Conservation (phyloP, 2,113 vertebrate genomes). For the Aphelocoma coerulescens region DNA sequence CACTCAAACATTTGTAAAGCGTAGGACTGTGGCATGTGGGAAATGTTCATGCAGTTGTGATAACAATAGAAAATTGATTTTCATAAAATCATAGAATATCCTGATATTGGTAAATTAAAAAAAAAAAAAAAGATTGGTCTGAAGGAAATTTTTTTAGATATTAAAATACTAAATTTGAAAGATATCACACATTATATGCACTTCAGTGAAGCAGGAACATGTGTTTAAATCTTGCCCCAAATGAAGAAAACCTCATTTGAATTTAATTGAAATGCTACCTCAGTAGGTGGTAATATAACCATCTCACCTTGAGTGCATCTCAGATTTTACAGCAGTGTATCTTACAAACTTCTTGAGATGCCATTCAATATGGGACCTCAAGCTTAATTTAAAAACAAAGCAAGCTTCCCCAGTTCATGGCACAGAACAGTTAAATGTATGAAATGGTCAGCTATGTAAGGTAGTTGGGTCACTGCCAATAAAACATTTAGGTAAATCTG, state of each 20-base stretch:
- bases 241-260: not conserved
- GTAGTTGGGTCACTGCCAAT: not conserved
- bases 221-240: not conserved
- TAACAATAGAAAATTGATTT: not conserved
- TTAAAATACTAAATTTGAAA: not conserved
- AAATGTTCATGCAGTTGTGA: not conserved
- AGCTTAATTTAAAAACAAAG: not conserved
- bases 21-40: not conserved
- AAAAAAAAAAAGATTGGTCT: not conserved
- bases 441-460: not conserved
- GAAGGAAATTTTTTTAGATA: not conserved
- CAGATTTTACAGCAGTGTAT: not conserved
- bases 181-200: not conserved
- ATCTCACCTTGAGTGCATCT: not conserved
- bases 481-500: not conserved
- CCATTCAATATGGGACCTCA: not conserved
- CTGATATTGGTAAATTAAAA: not conserved
- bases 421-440: not conserved
- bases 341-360: not conserved
- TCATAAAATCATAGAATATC: too few species aligned
- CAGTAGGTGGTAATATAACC: not conserved
- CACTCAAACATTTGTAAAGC: not conserved
- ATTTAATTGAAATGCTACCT: not conserved
- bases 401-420: not conserved
- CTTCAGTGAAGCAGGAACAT: not conserved